Percentiles rank a stretch among this genome's conserved stretches.
phyloP scores from a whole-genome alignment of 2,113 vertebrate species.

The Synchiropus splendidus region DNA sequence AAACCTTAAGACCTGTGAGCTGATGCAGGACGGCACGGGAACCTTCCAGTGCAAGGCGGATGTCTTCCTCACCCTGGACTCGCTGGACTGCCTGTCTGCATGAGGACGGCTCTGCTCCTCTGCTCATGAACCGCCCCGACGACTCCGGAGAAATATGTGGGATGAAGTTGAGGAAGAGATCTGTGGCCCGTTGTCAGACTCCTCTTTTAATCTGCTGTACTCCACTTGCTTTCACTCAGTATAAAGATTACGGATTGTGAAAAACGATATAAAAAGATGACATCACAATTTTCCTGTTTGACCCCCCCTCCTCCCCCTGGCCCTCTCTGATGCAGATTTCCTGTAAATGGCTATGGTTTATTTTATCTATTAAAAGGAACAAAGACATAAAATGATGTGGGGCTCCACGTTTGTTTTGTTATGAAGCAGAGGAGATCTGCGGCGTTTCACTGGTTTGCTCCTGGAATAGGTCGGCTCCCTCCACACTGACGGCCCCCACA shows the following conservation, averaged over 20 bases:
- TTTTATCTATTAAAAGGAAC: slow-evolving; percentile 68
- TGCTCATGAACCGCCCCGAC: background rate
- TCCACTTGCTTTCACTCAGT: too few relatives aligned
- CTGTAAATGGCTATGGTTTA: slow-evolving; percentile 56
- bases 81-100: slow-evolving; percentile 48
- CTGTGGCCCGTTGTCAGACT: slow-evolving; percentile 1
- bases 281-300: too few relatives aligned
- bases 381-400: slow-evolving; percentile 33
- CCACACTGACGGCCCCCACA: too few relatives aligned
- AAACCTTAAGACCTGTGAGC: slow-evolving; percentile 70
- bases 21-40: slow-evolving; percentile 53
- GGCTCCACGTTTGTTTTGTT: too few relatives aligned
- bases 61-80: slow-evolving; percentile 63
- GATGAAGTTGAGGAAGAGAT: background rate
- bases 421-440: too few relatives aligned
- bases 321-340: slow-evolving; percentile 50
- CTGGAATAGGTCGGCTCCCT: too few relatives aligned
- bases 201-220: slow-evolving; percentile 30
- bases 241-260: too few relatives aligned
- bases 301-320: too few relatives aligned
- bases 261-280: too few relatives aligned
- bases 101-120: slow-evolving; percentile 31
- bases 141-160: background rate
- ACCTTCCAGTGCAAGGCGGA: slow-evolving; percentile 69
- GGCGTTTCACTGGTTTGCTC: too few relatives aligned